Base-by-base conservation (phyloP, 2,113 vertebrate genomes). In the Oceanites oceanicus region DNA sequence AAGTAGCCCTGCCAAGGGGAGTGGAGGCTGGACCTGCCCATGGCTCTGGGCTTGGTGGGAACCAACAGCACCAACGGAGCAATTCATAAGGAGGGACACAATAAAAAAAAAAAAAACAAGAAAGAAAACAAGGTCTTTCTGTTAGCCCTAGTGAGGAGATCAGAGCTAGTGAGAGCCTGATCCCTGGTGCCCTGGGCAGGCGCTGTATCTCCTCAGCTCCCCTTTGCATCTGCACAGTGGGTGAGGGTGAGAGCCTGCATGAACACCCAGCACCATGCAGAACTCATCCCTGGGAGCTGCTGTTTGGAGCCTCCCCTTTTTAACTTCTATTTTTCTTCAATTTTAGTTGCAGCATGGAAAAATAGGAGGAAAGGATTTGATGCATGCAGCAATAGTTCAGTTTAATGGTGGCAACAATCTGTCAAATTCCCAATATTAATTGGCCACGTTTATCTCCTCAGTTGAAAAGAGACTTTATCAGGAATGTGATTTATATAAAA, bases 401-500 rank as follows among this genome's bases (percentile, higher is more conserved):
- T 90, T 96, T 94, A 96, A 95, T 58, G 74, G 88, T 90, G 68
- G 83, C 30, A 87, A 82, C 73, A 72, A 81, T 95, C 95, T 96
- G 82, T 97, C 93, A 97, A 63, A 96, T 97, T 95, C 86, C 55
- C 94, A 75, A 52, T 95, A 97, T 95, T 94, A 97, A 94, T 92
- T 95, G 93, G 63, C 92, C 72, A 78, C 18, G 47, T 97, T 93
- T 97, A 84, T 97, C 93, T 97, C 81, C 74, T 85, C 72, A 74
- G 34, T 44, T 84, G 94, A 95, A 97, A 95, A 94, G 78, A 90
- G 62, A 71, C 91, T 87, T 78, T 91, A 90, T 91, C 77, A 79
- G 83, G 67, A 88, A 92, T 76, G 86, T 95, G 95, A 97, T 97
- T 97, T 97, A 97, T 95, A 88, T 47, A 86, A 86, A 91, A 92